Percentiles rank a stretch among this genome's conserved stretches.
Evolutionary conservation across 2,797 vertebrate genomes (phyloP).

Genomic region (Pelochelys cantorii): DNA sequence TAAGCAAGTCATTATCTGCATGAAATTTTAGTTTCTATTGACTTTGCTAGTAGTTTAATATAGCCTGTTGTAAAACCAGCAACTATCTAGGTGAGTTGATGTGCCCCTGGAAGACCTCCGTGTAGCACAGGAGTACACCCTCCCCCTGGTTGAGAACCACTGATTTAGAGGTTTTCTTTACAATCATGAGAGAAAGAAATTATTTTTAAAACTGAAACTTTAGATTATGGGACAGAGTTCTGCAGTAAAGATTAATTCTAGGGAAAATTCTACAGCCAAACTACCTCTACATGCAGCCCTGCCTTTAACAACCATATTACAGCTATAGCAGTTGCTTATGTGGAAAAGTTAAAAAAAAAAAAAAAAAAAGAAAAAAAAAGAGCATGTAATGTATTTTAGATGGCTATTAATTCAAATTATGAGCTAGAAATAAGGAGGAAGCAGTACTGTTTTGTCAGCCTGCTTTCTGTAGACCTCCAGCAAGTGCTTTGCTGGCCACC

Average conservation of each 20-base stretch:
- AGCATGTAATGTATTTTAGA: not conserved
- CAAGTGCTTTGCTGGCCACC: constrained; percentile 12
- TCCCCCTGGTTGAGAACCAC: too few relatives aligned
- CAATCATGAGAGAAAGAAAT: not conserved
- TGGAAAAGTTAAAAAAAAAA: not conserved
- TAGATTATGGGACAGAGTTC: not conserved
- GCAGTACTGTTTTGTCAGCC: not conserved
- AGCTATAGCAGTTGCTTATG: constrained; percentile 2
- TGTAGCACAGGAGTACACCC: too few relatives aligned
- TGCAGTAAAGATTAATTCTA: not conserved
- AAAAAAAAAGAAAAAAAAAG: not conserved
- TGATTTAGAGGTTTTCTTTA: not conserved
- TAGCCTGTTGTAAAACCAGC: too few relatives aligned
- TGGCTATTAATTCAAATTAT: constrained; percentile 1
- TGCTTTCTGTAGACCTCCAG: not conserved
- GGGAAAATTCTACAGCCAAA: not conserved
- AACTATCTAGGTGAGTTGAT: too few relatives aligned
- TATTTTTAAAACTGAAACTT: not conserved
- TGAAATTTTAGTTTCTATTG: too few relatives aligned
- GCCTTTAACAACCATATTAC: not conserved
- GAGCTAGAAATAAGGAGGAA: constrained; percentile 19
- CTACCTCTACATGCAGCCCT: not conserved
- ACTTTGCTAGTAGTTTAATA: too few relatives aligned
- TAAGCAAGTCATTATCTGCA: too few relatives aligned
- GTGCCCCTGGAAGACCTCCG: too few relatives aligned